These are phyloP conservation scores for Drosophila diplacantha DNA, from an alignment of 2,888 invertebrate species.

Conservation along the genomic window DNA sequence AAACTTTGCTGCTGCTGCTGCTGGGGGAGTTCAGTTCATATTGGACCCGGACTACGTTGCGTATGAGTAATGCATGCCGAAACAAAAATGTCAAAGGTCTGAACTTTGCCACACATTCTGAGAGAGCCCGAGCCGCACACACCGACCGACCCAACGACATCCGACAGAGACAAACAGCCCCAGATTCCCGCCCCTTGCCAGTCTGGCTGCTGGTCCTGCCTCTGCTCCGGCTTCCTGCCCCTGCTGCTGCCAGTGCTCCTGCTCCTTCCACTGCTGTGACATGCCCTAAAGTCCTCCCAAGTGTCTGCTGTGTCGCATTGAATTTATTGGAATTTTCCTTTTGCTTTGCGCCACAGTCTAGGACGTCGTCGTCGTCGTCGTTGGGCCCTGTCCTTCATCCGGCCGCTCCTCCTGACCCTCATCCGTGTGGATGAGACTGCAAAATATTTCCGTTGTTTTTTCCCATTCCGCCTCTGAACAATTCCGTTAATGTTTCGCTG, in stretches of 20 bases:
- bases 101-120: conserved; percentile 66
- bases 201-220: conserved; percentile 23
- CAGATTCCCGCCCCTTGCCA: conserved; percentile 9
- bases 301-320: conserved; percentile 72
- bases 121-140: conserved; percentile 17
- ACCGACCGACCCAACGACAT: conserved; percentile 40
- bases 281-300: conserved; percentile 71
- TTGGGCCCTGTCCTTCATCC: conserved; percentile 26
- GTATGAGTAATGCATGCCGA: conserved; percentile 71
- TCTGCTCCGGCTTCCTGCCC: neutral
- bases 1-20: conserved; percentile 53
- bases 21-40: conserved; percentile 54
- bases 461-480: conserved; percentile 35
- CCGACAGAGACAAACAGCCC: conserved; percentile 55
- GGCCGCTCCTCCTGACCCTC: conserved; percentile 19
- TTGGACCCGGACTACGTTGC: conserved; percentile 48
- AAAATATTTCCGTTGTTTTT: conserved; percentile 56
- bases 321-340: conserved; percentile 72
- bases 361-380: conserved; percentile 38
- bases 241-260: neutral
- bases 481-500: conserved; percentile 66
- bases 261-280: conserved; percentile 55
- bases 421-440: conserved; percentile 32
- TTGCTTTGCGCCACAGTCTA: conserved; percentile 48
- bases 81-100: conserved; percentile 69